A percentile compares a stretch with the other conserved stretches of the same genome.
These are phyloP conservation scores for Eilema depressum DNA, from an alignment of 2,888 invertebrate species.

Conservation along the genomic window DNA sequence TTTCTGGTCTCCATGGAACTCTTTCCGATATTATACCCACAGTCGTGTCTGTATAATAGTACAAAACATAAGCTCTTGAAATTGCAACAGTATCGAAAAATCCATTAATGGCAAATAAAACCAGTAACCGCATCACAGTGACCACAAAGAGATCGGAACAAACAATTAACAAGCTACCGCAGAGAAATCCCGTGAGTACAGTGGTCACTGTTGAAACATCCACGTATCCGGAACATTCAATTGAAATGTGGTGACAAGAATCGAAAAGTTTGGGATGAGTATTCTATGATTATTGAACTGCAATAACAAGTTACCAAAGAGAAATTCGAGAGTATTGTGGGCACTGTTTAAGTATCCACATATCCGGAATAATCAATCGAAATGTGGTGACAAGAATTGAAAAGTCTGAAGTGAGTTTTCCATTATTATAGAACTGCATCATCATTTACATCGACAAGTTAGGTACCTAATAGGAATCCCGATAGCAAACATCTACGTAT, in stretches of 20 bases:
- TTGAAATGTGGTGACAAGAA: slow-evolving; percentile 26
- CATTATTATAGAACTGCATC: no score
- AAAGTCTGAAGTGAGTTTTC: no score
- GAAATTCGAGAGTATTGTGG: no score
- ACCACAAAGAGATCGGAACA: slow-evolving; percentile 42
- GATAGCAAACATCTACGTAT: no score
- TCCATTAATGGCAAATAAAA: slow-evolving; percentile 12
- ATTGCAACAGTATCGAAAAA: slow-evolving; percentile 3
- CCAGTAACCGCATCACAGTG: slow-evolving; percentile 8
- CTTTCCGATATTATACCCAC: no score
- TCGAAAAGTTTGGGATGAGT: slow-evolving; percentile 5
- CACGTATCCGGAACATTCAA: slow-evolving; percentile 38
- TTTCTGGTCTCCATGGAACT: no score
- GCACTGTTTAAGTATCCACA: no score
- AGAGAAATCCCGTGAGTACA: slow-evolving; percentile 40
- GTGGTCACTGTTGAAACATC: slow-evolving; percentile 38
- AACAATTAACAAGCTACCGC: slow-evolving; percentile 47
- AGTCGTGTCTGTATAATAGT: neutral
- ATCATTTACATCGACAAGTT: no score
- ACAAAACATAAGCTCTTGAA: slow-evolving; percentile 4
- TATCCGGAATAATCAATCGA: no score
- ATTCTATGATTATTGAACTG: neutral
- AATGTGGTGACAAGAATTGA: slow-evolving; percentile 14
- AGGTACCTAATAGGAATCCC: no score
- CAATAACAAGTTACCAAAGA: no score